These are phyloP conservation scores for Parotia lawesii DNA, from an alignment of 2,113 vertebrate genomes.

Conservation along the genomic window DNA sequence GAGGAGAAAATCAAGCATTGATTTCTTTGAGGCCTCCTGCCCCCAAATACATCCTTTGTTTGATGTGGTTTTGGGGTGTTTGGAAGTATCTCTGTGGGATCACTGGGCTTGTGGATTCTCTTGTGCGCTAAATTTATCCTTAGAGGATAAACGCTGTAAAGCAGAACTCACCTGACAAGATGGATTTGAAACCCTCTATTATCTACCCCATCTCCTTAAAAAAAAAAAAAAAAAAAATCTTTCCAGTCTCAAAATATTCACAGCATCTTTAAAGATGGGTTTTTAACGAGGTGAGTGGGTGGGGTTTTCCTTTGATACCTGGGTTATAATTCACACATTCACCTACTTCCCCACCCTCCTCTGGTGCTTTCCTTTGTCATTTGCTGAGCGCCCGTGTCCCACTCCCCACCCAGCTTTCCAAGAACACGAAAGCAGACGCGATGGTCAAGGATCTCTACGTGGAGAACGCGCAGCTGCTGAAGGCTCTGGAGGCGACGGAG, in stretches of 20 bases:
- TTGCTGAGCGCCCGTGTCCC: background rate
- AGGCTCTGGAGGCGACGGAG: constrained; percentile 86
- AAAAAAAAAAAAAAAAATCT: background rate
- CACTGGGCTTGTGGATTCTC: background rate
- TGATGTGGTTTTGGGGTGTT: background rate
- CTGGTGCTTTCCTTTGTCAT: background rate
- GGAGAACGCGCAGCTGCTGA: constrained; percentile 88
- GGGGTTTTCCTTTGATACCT: background rate
- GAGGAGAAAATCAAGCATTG: background rate
- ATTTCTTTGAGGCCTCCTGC: background rate
- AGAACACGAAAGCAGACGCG: constrained; percentile 83
- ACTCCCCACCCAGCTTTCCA: constrained; percentile 70
- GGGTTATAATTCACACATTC: rapidly evolving
- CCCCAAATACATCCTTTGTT: background rate
- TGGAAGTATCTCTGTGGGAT: background rate
- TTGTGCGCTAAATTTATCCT: background rate
- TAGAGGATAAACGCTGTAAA: background rate
- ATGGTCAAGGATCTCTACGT: constrained; percentile 90
- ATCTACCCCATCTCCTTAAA: background rate
- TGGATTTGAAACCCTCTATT: rapidly evolving
- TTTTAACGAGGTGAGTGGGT: background rate
- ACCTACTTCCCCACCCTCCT: rapidly evolving
- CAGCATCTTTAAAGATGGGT: background rate
- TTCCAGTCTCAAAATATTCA: background rate
- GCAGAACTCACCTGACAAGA: background rate